These are phyloP conservation scores for Drosophila atroscutellata DNA, from an alignment of 2,888 invertebrate species.

Conservation along the genomic window DNA sequence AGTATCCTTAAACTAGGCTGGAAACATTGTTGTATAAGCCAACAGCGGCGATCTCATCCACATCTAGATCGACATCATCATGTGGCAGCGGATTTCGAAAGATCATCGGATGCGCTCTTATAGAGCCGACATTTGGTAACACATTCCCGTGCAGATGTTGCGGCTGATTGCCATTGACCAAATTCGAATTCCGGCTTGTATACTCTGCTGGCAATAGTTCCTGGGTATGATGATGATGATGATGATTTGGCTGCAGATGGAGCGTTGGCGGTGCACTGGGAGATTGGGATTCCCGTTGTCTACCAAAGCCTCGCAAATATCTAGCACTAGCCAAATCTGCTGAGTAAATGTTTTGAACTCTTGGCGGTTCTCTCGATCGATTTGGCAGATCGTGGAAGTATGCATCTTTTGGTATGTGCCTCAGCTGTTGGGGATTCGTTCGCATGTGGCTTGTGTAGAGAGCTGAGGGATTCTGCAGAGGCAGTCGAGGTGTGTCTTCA, in stretches of 20 bases:
- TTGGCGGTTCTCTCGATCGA: slow-evolving; percentile 67
- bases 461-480: slow-evolving; percentile 27
- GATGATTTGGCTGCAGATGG: slow-evolving; percentile 12
- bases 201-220: slow-evolving; percentile 12
- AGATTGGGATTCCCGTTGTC: slow-evolving; percentile 12
- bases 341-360: slow-evolving; percentile 29
- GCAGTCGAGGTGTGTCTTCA: slow-evolving; percentile 23
- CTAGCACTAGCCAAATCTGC: slow-evolving; percentile 35
- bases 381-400: slow-evolving; percentile 88
- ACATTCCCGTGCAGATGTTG: slow-evolving; percentile 14
- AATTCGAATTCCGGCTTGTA: slow-evolving; percentile 6
- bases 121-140: slow-evolving; percentile 11
- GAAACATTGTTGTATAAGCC: slow-evolving; percentile 72
- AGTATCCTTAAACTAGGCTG: slow-evolving; percentile 53
- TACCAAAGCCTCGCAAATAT: slow-evolving; percentile 22
- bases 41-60: slow-evolving; percentile 57
- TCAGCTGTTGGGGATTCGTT: slow-evolving; percentile 29
- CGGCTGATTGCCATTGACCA: slow-evolving; percentile 28
- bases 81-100: slow-evolving; percentile 30
- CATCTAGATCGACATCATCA: slow-evolving; percentile 42
- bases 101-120: slow-evolving; percentile 17
- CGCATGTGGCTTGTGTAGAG: slow-evolving; percentile 17
- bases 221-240: slow-evolving; percentile 31
- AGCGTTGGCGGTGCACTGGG: background rate
- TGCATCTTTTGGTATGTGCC: slow-evolving; percentile 87